phyloP scores from a whole-genome alignment of 2,113 vertebrate genomes.

The Procavia capensis region DNA sequence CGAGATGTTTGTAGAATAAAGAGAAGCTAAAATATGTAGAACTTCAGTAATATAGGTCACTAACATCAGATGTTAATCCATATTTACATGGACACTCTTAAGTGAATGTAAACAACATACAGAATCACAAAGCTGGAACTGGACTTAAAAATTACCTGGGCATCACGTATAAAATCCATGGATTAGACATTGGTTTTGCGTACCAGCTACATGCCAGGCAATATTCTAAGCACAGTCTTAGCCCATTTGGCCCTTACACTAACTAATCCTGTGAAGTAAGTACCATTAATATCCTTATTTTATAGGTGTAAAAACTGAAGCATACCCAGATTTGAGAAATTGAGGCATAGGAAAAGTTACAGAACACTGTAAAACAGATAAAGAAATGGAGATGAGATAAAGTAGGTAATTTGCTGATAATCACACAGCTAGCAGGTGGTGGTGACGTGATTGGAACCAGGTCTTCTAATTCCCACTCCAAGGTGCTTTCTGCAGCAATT shows the following conservation, averaged over 20 bases:
- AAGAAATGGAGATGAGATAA: background rate
- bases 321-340: background rate
- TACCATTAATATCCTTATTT: background rate
- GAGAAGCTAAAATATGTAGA: background rate
- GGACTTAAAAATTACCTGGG: background rate
- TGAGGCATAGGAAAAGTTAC: background rate
- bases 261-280: background rate
- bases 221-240: background rate
- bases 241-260: background rate
- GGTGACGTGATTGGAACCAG: rapidly evolving
- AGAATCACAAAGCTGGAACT: background rate
- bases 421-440: background rate
- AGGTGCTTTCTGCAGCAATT: background rate
- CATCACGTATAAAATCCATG: background rate
- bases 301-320: background rate
- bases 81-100: background rate
- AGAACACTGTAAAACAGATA: background rate
- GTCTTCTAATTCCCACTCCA: background rate
- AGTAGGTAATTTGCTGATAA: background rate
- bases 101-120: background rate
- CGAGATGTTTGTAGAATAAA: background rate
- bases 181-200: background rate
- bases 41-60: background rate
- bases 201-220: background rate
- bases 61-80: background rate